Evolutionary conservation across 1,140 invertebrate genomes (phyloP).

Genomic region (Lordiphosa clarofinis): DNA sequence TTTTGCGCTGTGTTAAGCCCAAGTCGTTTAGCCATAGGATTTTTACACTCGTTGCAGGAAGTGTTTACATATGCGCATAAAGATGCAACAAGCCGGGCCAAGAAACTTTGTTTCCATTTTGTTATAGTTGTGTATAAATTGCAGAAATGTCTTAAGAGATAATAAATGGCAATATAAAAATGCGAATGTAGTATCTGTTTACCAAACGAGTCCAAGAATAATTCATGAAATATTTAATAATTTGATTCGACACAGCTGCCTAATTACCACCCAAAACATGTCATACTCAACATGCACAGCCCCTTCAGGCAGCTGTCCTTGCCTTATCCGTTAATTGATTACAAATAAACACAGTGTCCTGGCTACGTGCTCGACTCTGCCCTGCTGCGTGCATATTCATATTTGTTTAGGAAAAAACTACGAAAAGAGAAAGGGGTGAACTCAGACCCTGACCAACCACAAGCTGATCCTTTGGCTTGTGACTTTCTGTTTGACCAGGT

Average conservation of each 20-base stretch:
- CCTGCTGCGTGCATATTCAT: slow-evolving; percentile 46
- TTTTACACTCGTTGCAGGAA: too few species aligned
- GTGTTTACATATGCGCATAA: too few species aligned
- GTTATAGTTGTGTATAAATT: too few species aligned
- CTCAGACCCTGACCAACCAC: slow-evolving; percentile 50
- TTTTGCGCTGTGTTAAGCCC: slow-evolving; percentile 1
- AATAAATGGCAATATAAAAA: too few species aligned
- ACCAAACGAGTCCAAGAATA: too few species aligned
- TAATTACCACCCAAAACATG: too few species aligned
- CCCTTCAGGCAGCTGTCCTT: slow-evolving; percentile 47
- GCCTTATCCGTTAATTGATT: slow-evolving; percentile 68
- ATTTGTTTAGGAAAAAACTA: slow-evolving; percentile 52
- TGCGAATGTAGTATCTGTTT: too few species aligned
- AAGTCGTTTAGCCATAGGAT: too few species aligned
- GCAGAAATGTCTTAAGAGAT: too few species aligned
- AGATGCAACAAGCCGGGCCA: too few species aligned
- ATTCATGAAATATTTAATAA: too few species aligned
- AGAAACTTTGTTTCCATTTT: too few species aligned
- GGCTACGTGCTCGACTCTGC: slow-evolving; percentile 38
- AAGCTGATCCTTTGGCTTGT: slow-evolving; percentile 2
- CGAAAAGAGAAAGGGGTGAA: slow-evolving; percentile 39
- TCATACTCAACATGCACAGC: slow-evolving; percentile 21
- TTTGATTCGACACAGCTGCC: slow-evolving; percentile 16
- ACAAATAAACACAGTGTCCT: slow-evolving; percentile 72
- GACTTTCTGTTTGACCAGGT: slow-evolving; percentile 54